Evolutionary conservation across 2,888 invertebrate genomes (phyloP).

Genomic region (Pseudococcus jackbeardsleyi): DNA sequence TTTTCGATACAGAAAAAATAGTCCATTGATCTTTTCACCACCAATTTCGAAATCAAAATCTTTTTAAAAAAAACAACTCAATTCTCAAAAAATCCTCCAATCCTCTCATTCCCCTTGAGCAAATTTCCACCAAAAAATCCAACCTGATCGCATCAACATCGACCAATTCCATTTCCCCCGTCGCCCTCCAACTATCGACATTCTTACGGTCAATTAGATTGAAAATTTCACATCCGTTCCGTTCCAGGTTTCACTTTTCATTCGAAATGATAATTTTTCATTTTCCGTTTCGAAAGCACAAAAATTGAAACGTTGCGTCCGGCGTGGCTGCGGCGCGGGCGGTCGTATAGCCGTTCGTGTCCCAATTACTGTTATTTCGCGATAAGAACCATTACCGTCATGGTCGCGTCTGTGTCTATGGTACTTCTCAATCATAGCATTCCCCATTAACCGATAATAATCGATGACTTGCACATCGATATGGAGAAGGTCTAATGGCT

Average conservation of each 20-base stretch:
- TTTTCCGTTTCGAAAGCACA: constrained; percentile 14
- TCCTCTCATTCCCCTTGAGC: too few species aligned
- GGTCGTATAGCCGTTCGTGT: not conserved
- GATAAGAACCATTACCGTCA: constrained; percentile 22
- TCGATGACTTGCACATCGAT: constrained; percentile 23
- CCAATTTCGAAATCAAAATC: too few species aligned
- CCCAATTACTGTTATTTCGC: not conserved
- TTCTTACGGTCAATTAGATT: not conserved
- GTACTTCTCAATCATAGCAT: constrained; percentile 1
- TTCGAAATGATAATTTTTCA: not conserved
- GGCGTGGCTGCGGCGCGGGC: not conserved
- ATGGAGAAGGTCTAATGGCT: constrained; percentile 18
- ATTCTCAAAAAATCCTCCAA: too few species aligned
- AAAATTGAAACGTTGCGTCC: not conserved
- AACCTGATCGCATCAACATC: not conserved
- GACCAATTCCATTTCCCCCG: not conserved
- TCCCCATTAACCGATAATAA: constrained; percentile 18
- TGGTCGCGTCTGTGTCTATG: not conserved
- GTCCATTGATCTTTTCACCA: too few species aligned
- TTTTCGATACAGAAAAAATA: too few species aligned
- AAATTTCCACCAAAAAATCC: not conserved
- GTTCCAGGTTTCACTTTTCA: not conserved
- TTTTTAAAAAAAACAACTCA: too few species aligned
- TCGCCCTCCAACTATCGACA: not conserved
- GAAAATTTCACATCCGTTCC: not conserved